Base-by-base conservation (phyloP, 2,888 invertebrate genomes). In the Phanerotoma sp. region DNA sequence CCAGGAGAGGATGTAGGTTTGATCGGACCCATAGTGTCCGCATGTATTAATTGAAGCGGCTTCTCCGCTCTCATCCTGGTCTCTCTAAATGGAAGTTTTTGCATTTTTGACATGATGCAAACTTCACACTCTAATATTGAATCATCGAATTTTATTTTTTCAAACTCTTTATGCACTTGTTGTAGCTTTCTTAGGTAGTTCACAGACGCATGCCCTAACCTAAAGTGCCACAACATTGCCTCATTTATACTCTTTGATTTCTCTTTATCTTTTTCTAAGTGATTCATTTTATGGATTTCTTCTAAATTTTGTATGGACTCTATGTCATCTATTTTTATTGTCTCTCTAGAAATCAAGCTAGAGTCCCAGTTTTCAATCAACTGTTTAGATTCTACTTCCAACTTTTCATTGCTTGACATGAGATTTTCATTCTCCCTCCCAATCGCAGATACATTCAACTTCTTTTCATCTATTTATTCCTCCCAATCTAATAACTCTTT, bases 111-210 rank as follows among this genome's bases (percentile, higher is more conserved):
- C 20, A 56, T 13, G 15, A 59, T 56, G 25, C 60, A 61, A 9
- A 53, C 33, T 52, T 66, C 64, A 33, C 65, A 66, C 13, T 67
- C 62, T 54, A 30, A 50, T 10, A 65, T 65, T 11, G 56, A 38
- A 9, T 65, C 62, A 41, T 66, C 61, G 48, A 66, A 67, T 15
- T 58, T 62, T 37, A 63, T 58, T 22, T 64, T 28, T 33, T 63
- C 30, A 41, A 63, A 40, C 3, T 7, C 48, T 16, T 58, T 54
- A 10, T 60, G 55, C 44, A 52, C 57, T 41, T 64, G 63, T 42
- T 67, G 58, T 18, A 66, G 25, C 35, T 37, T 51, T 52, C 63
- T 66, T 22, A 66, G 20, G 45, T 64, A 64, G 6, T 53, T 60
- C 4, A 65, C 18, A 2, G 63, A 66, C 18, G 63, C 62, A 52